A percentile compares a stretch with the other conserved stretches of the same genome.
These are phyloP conservation scores for Lasiommata megera DNA, from an alignment of 2,888 invertebrate species.

Conservation along the genomic window DNA sequence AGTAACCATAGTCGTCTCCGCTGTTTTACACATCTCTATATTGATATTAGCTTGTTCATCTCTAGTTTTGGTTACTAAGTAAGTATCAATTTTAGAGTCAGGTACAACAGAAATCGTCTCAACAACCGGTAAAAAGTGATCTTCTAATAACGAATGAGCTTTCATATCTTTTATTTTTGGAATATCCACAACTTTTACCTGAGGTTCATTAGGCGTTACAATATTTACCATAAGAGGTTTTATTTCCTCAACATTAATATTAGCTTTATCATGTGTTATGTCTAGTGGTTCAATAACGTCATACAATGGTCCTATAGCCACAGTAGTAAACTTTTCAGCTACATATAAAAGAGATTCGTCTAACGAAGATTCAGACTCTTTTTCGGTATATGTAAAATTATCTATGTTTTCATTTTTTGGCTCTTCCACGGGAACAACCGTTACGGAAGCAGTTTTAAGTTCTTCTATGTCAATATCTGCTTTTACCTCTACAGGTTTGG, in stretches of 20 bases:
- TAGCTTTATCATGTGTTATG: background rate
- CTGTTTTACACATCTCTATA: no score
- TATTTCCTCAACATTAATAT: constrained; percentile 1
- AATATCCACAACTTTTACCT: background rate
- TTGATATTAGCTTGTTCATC: no score
- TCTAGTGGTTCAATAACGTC: background rate
- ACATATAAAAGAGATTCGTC: constrained; percentile 13
- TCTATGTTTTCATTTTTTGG: constrained; percentile 23
- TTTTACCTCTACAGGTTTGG: constrained; percentile 3
- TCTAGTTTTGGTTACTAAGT: no score
- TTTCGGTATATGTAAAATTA: constrained; percentile 3
- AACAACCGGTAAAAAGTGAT: no score
- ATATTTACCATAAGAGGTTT: background rate
- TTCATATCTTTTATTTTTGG: background rate
- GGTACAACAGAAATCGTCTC: no score
- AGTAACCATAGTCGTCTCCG: no score
- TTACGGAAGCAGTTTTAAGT: constrained; percentile 18
- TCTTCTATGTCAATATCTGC: constrained; percentile 24
- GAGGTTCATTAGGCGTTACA: background rate
- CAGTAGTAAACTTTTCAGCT: constrained; percentile 8
- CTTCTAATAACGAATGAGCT: background rate
- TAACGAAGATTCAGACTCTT: constrained; percentile 1
- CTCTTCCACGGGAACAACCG: constrained; percentile 27
- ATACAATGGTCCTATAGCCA: background rate
- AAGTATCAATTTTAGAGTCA: no score